phyloP scores from a whole-genome alignment of 2,797 vertebrate genomes.

The Urophycis tenuis region DNA sequence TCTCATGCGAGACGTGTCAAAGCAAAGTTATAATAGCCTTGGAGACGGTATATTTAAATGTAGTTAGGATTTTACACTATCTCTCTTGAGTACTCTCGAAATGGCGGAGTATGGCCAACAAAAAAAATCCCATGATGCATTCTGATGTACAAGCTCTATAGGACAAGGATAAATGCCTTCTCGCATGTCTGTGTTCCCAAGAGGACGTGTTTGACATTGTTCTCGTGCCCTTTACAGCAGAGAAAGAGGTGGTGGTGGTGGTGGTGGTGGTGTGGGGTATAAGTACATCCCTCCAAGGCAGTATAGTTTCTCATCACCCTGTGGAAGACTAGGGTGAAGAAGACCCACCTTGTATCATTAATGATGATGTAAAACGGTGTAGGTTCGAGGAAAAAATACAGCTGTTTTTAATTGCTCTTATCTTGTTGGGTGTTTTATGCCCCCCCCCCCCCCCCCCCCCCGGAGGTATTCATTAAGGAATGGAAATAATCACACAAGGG shows the following conservation, averaged over 20 bases:
- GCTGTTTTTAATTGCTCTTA: slow-evolving; percentile 57
- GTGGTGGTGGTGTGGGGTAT: neutral
- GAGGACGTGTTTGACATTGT: slow-evolving; percentile 61
- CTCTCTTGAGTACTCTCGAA: too few species aligned
- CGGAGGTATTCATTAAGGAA: slow-evolving; percentile 58
- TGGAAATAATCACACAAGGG: slow-evolving; percentile 39
- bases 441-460: slow-evolving; percentile 46
- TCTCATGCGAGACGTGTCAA: too few species aligned
- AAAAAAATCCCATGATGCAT: too few species aligned
- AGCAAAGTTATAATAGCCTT: too few species aligned
- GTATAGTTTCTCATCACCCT: slow-evolving; percentile 33
- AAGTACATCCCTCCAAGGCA: neutral
- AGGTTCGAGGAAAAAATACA: slow-evolving; percentile 39
- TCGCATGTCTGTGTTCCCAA: slow-evolving; percentile 49
- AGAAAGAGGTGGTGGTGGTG: slow-evolving; percentile 30
- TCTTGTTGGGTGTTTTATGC: slow-evolving; percentile 40
- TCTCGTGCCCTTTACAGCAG: slow-evolving; percentile 49
- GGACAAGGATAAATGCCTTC: slow-evolving; percentile 48
- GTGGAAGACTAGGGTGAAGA: slow-evolving; percentile 41
- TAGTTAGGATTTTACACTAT: too few species aligned
- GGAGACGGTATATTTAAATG: too few species aligned
- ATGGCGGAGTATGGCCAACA: too few species aligned
- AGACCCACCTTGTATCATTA: slow-evolving; percentile 63
- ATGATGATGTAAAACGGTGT: slow-evolving; percentile 59
- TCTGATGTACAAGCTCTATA: slow-evolving; percentile 11